Base-by-base conservation (phyloP, 2,113 vertebrate genomes). In the Porphyrio hochstetteri region DNA sequence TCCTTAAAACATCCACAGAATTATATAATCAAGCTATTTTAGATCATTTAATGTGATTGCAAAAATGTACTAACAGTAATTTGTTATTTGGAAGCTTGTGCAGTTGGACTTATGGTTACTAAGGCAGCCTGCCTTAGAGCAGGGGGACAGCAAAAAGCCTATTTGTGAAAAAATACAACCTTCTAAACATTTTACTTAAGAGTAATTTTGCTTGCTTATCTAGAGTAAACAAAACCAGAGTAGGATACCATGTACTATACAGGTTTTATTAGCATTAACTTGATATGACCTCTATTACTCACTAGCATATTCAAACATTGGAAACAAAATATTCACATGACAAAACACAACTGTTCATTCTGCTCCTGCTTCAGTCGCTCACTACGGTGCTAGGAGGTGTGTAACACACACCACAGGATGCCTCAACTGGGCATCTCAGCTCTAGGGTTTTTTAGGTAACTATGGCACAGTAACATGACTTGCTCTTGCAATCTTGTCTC, bases 11-110 rank as follows among this genome's bases (percentile, higher is more conserved):
- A 90, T 75, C 78, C 57, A 80, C 89, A 94, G 57, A 86, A 87
- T 91, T 87, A 90, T 36, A 69, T 72, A 91, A 94, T 82, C 87
- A 95, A 79, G 59, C 25, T 82, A 85, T 94, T 90, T 91, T 79
- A 61, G 61, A 87, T 72, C 31, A 87, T 89, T 91, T 85, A 94
- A 85, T 72, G 87, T 96, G 21, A 57, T 76, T 95, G 35, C 28
- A 85, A 87, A 93, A 95, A 79, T 33, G 15, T 36, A 82, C 74
- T 91, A 69, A 69, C 48, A 95, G 80, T 68, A 93, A 88, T 84
- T 90, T 67, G 63, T 86, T 42, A 68, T 61, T 89, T 70, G 52
- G 46, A 89, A 91, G 55, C 68, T 61, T 77, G 35, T 60, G 53
- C 63, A 86, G 28, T 68, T 88, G 33, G 59, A 76, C n/a, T 88